phyloP scores from a whole-genome alignment of 2,797 vertebrate genomes.

The Tauraco hartlaubi region DNA sequence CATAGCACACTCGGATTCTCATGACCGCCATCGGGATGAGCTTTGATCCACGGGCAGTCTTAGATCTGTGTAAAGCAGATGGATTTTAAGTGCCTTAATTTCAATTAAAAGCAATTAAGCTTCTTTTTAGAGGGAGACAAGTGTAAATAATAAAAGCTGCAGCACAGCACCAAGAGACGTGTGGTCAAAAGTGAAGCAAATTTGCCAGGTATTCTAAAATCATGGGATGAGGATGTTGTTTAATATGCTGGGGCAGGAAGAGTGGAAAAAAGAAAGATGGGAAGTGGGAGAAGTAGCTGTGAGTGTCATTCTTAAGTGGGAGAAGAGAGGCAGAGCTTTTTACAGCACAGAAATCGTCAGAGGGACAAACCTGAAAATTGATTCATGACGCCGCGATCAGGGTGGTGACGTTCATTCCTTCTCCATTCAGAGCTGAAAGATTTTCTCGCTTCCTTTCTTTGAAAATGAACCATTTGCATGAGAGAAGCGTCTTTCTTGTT shows the following conservation, averaged over 20 bases:
- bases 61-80: not conserved
- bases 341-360: not conserved
- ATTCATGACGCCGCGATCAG: not conserved
- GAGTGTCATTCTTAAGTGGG: not conserved
- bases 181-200: not conserved
- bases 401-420: not conserved
- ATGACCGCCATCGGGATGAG: not conserved
- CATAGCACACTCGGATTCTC: not conserved
- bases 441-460: not conserved
- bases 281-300: not conserved
- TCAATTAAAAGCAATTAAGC: not conserved
- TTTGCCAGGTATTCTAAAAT: not conserved
- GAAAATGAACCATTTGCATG: not conserved
- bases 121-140: not conserved
- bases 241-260: not conserved
- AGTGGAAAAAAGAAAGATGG: not conserved
- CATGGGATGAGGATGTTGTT: not conserved
- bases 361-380: not conserved
- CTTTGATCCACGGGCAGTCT: not conserved
- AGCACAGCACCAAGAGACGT: not conserved
- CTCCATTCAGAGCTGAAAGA: not conserved
- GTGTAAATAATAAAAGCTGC: not conserved
- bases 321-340: not conserved
- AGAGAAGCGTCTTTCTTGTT: not conserved
- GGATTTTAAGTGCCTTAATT: not conserved